Percentiles rank a stretch among this genome's conserved stretches.
Conservation (phyloP, 2,113 vertebrate genomes). For the Leptosomus discolor region DNA sequence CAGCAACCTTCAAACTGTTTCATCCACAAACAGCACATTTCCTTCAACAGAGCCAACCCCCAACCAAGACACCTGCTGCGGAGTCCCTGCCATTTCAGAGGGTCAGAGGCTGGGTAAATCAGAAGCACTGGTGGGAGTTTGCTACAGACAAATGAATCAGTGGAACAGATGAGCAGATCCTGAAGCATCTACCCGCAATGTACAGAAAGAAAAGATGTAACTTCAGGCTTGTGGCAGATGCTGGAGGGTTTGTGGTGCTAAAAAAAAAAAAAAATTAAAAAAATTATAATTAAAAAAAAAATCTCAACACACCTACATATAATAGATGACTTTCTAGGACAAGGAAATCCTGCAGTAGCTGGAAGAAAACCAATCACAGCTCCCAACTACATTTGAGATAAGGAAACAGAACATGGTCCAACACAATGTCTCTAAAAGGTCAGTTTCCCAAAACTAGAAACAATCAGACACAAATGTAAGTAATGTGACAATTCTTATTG, state of each 20-base stretch:
- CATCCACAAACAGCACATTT: background rate
- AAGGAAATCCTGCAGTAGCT: conserved; percentile 39
- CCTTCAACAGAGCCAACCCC: background rate
- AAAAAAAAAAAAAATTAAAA: background rate
- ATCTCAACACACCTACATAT: background rate
- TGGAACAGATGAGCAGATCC: conserved; percentile 2
- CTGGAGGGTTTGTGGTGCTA: background rate
- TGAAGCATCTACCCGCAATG: background rate
- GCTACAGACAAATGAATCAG: conserved; percentile 2
- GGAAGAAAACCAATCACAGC: background rate
- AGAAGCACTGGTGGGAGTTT: background rate
- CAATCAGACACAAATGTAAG: background rate
- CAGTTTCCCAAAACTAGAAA: background rate
- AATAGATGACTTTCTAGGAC: conserved; percentile 9
- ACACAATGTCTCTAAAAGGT: background rate
- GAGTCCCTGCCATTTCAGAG: background rate
- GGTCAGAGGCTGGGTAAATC: background rate
- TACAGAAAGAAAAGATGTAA: background rate
- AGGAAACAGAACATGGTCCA: background rate
- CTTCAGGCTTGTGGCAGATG: conserved; percentile 42
- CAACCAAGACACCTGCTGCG: background rate
- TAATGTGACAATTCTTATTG: background rate
- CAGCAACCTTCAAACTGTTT: background rate
- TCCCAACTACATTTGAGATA: background rate
- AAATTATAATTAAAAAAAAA: background rate